Conservation (phyloP, 2,888 invertebrate species). For the Leptopilina syphax region DNA sequence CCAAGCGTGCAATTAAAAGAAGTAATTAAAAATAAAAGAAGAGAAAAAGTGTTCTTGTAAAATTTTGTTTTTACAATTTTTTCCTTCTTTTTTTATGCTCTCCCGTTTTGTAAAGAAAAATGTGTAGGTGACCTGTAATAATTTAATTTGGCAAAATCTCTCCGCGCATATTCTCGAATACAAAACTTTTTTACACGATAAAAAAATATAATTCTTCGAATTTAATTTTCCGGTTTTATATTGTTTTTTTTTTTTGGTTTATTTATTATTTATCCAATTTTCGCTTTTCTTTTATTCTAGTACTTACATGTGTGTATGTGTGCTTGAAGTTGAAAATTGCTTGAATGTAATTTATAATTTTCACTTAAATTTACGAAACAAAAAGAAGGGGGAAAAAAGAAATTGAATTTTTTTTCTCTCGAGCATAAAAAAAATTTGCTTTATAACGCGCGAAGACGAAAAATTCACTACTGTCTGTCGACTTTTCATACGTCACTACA, state of each 20-base stretch:
- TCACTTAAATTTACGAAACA: no score
- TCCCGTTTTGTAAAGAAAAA: neutral
- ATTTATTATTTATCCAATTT: no score
- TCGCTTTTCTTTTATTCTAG: neutral
- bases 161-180: conserved; percentile 4
- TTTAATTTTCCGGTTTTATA: neutral
- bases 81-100: no score
- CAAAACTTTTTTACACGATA: neutral
- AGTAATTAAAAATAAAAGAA: neutral
- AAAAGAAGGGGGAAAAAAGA: no score
- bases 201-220: neutral
- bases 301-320: neutral
- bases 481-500: conserved; percentile 68
- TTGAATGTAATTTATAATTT: no score
- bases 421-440: conserved; percentile 47
- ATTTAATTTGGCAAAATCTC: conserved; percentile 19
- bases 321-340: no score
- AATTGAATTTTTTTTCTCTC: neutral
- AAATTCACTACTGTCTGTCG: conserved; percentile 64
- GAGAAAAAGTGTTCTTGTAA: neutral
- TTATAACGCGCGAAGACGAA: conserved; percentile 60
- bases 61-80: neutral
- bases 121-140: conserved; percentile 17
- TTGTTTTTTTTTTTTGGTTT: neutral
- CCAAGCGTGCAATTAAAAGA: no score